Percentiles rank a stretch among this genome's conserved stretches.
Conservation (phyloP, 2,888 invertebrate genomes). For the Glyphotaelius pellucidus region DNA sequence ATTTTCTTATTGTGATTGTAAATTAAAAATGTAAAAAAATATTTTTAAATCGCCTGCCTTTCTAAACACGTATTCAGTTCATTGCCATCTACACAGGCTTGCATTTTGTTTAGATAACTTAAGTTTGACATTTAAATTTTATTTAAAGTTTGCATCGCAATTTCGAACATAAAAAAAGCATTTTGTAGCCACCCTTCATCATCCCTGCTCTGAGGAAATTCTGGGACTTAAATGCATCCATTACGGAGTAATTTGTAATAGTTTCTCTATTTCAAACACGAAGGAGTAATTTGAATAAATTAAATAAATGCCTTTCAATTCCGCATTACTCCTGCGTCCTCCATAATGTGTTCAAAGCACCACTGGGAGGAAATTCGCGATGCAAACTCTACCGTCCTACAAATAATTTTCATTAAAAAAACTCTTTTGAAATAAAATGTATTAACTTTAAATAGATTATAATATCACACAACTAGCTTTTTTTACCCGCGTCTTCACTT, state of each 20-base stretch:
- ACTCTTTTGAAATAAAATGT: background rate
- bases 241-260: conserved; percentile 40
- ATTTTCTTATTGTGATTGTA: too few relatives aligned
- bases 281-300: conserved; percentile 50
- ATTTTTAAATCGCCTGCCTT: too few relatives aligned
- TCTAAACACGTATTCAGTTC: too few relatives aligned
- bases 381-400: background rate
- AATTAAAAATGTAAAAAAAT: too few relatives aligned
- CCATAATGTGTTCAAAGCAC: background rate
- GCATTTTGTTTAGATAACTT: background rate
- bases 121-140: background rate
- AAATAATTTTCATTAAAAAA: background rate
- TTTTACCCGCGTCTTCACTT: too few relatives aligned
- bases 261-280: conserved; percentile 45
- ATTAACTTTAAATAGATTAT: background rate
- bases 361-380: background rate
- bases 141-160: background rate
- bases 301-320: conserved; percentile 43
- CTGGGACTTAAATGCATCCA: conserved; percentile 29
- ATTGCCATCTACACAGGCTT: background rate
- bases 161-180: background rate
- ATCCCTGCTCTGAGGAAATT: background rate
- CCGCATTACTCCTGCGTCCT: conserved; percentile 8
- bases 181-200: background rate
- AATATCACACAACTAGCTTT: too few relatives aligned